Base-by-base conservation (phyloP, 2,113 vertebrate species). In the Crotophaga sulcirostris region DNA sequence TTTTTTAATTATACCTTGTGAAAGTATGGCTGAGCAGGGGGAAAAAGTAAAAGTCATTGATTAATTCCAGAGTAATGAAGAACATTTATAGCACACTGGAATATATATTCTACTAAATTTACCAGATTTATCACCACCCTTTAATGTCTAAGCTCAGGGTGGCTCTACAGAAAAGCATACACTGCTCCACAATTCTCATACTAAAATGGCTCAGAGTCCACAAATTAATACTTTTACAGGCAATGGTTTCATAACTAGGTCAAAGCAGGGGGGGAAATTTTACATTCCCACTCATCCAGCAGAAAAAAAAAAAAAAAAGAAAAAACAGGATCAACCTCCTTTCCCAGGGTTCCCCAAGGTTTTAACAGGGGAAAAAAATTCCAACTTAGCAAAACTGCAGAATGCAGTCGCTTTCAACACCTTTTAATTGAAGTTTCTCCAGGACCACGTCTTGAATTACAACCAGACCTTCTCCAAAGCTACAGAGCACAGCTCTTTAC, bases 1-100 rank as follows among this genome's bases (percentile, higher is more conserved):
- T 45, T 69, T 72, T 94, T 91, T 72, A 96, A 96, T 93, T 80
- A 92, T 90, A 95, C 72, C 92, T 94, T 92, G 60, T 84, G 80
- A 72, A 93, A 95, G 72, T 60, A 74, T 5, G 29, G 79, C 82
- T 77, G 88, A 78, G 86, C 52, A 63, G 66, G 49, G 64, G 33
- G 6, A 31, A 59, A 67, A 74, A 84, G 38, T 78, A 72, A 59
- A 85, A 93, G 64, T 29, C 62, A 97, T 78, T 77, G 84, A 90
- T 90, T 93, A 93, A 96, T 78, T 84, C 90, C 85, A 80, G 83
- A 94, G 82, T 78, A 70, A 90, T 16, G 36, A 85, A 47, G 70
- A 47, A 74, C 52, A 87, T 89, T 87, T 68, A 26, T 1, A 64
- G 74, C 44, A 67, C 62, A 10, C 36, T 18, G 29, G 18, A 91